Conservation (phyloP, 2,113 vertebrate species). For the Laterallus jamaicensis region DNA sequence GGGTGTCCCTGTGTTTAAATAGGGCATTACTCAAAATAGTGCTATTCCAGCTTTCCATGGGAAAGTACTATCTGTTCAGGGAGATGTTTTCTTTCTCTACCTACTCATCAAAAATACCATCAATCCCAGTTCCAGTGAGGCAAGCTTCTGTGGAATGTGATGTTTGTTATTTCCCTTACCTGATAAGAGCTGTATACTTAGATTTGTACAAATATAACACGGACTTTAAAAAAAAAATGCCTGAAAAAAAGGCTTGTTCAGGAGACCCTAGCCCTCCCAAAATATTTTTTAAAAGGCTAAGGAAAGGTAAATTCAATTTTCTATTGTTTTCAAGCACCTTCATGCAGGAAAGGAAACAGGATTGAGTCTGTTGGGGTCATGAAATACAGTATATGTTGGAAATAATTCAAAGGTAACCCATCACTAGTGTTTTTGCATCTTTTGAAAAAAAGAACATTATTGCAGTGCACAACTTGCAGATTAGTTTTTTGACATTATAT, state of each 20-base stretch:
- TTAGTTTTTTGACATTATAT: not conserved
- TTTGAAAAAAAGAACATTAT: not conserved
- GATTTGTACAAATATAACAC: not conserved
- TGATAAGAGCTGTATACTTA: slow-evolving; percentile 36
- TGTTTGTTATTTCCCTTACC: slow-evolving; percentile 3
- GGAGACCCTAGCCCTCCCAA: not conserved
- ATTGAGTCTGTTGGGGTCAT: not conserved
- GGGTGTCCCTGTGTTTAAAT: slow-evolving; percentile 64
- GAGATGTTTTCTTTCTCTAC: slow-evolving; percentile 65
- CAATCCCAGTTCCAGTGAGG: slow-evolving; percentile 49
- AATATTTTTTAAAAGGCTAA: not conserved
- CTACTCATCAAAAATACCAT: slow-evolving; percentile 66
- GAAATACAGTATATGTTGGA: not conserved
- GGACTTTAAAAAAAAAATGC: not conserved
- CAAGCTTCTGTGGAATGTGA: slow-evolving; percentile 43
- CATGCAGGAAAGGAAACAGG: not conserved
- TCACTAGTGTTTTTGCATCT: not conserved
- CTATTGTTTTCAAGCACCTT: not conserved
- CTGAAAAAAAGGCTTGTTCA: not conserved
- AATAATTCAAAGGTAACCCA: not conserved
- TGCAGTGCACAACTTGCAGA: not conserved
- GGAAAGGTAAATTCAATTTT: not conserved
- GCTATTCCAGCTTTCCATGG: slow-evolving; percentile 58
- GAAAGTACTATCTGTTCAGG: slow-evolving; percentile 70
- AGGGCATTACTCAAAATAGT: slow-evolving; percentile 69